phyloP scores from a whole-genome alignment of 1,140 invertebrate species.

The Drosophila nannoptera region DNA sequence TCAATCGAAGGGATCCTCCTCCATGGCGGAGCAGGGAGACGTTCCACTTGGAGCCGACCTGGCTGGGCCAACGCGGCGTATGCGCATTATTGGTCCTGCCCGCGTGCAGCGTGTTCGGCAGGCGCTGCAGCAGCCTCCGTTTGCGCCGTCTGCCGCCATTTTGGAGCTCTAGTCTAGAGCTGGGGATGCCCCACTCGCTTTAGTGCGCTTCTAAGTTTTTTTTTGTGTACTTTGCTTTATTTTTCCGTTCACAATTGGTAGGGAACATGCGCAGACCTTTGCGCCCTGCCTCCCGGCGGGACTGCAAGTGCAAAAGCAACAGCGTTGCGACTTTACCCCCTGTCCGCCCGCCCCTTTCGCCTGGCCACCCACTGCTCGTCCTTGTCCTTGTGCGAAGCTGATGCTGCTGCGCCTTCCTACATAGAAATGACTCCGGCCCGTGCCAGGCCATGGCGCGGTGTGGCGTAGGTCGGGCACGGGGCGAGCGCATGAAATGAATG shows the following conservation, averaged over 20 bases:
- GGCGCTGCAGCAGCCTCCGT: conserved; percentile 4
- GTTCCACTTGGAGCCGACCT: too few relatives aligned
- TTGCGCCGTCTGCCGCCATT: conserved; percentile 36
- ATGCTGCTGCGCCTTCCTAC: conserved; percentile 9
- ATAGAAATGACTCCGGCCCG: conserved; percentile 16
- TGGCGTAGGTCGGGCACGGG: conserved; percentile 15
- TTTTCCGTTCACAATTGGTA: conserved; percentile 50
- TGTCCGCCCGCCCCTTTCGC: neutral
- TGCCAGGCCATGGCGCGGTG: neutral
- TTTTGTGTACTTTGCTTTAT: conserved; percentile 54
- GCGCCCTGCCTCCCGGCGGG: conserved; percentile 37
- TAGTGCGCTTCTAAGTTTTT: conserved; percentile 45
- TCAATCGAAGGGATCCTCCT: too few relatives aligned
- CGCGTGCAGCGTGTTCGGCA: conserved; percentile 4
- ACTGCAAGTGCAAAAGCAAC: conserved; percentile 51
- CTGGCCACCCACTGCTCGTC: neutral
- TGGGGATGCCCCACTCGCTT: conserved; percentile 37
- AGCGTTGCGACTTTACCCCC: conserved; percentile 12
- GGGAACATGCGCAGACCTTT: conserved; percentile 77
- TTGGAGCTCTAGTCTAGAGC: conserved; percentile 33
- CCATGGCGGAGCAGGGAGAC: too few relatives aligned
- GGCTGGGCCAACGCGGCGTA: too few relatives aligned
- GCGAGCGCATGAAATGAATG: conserved; percentile 54
- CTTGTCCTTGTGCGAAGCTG: conserved; percentile 7
- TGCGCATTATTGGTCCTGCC: too few relatives aligned